These are phyloP conservation scores for Geodia barretti DNA, from an alignment of 37 sponge, comb jelly and placozoan species.

Conservation along the genomic window DNA sequence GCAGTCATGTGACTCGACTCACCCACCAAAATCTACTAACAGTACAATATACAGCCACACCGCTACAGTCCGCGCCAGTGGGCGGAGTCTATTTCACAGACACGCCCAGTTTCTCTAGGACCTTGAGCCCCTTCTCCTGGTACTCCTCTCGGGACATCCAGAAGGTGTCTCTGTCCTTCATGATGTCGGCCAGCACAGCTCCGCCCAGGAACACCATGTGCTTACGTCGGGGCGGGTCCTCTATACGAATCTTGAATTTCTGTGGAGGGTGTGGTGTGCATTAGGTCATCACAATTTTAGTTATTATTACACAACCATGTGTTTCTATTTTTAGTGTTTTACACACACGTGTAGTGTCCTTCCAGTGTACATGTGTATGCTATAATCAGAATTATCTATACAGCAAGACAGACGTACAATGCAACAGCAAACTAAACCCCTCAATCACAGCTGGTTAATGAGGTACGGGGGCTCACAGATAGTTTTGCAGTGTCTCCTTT, in stretches of 20 bases:
- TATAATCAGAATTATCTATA: no score
- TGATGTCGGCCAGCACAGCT: conserved; percentile 98
- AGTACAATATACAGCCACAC: background rate
- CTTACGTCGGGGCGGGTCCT: conserved; percentile 98
- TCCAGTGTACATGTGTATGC: no score
- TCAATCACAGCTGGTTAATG: background rate
- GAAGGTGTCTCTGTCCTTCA: conserved; percentile 93
- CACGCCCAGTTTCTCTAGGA: conserved; percentile 96
- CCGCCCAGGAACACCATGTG: conserved; percentile 99
- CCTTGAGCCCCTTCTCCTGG: conserved; percentile 95
- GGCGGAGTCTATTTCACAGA: conserved; percentile 68
- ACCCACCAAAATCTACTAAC: background rate
- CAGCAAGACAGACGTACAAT: no score
- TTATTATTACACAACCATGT: no score
- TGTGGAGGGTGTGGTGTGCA: conserved; percentile 5
- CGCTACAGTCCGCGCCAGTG: background rate
- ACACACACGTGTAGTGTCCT: no score
- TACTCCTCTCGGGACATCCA: conserved; percentile 99
- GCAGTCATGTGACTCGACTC: background rate
- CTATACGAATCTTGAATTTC: conserved; percentile 99
- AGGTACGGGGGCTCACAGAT: conserved; percentile 69
- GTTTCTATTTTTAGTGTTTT: no score
- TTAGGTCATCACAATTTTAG: background rate
- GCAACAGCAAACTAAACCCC: background rate
- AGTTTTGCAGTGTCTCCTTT: conserved; percentile 92